Conservation (phyloP, 2,797 vertebrate species). For the Danio jaintianensis region DNA sequence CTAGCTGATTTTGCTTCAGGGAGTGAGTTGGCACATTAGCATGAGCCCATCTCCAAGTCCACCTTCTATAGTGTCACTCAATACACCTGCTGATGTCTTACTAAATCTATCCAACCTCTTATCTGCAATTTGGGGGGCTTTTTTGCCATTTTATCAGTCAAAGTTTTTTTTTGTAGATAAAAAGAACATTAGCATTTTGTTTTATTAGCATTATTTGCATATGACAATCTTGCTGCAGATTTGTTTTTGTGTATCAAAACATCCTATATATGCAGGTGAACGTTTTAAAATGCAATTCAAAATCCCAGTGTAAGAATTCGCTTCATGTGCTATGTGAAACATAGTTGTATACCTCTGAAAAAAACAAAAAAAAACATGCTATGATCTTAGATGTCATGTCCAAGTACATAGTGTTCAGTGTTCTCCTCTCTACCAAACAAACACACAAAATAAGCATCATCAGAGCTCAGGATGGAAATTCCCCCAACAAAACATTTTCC, state of each 20-base stretch:
- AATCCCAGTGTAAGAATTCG: background rate
- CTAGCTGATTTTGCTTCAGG: slow-evolving; percentile 34
- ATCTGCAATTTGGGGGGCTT: background rate
- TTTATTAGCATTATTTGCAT: slow-evolving; percentile 39
- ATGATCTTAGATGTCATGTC: slow-evolving; percentile 28
- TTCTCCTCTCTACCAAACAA: slow-evolving; percentile 34
- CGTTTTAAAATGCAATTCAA: slow-evolving; percentile 23
- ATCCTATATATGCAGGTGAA: slow-evolving; percentile 22
- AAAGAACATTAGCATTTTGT: background rate
- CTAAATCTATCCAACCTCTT: slow-evolving; percentile 12
- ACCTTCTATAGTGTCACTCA: slow-evolving; percentile 19
- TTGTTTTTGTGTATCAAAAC: background rate
- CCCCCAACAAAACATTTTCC: slow-evolving; percentile 47
- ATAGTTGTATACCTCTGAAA: slow-evolving; percentile 14
- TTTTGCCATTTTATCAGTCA: background rate
- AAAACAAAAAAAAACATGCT: slow-evolving; percentile 8
- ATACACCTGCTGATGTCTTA: slow-evolving; percentile 37
- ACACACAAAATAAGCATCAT: slow-evolving; percentile 37
- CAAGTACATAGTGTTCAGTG: slow-evolving; percentile 25
- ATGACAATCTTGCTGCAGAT: slow-evolving; percentile 44
- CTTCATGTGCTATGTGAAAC: slow-evolving; percentile 33
- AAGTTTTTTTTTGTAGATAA: background rate
- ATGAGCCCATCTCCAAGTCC: slow-evolving; percentile 25
- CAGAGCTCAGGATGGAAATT: slow-evolving; percentile 46
- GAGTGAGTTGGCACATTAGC: slow-evolving; percentile 28